A percentile compares a stretch with the other conserved stretches of the same genome.
phyloP scores from a whole-genome alignment of 2,797 vertebrate species.

The Smutsia temminckii region DNA sequence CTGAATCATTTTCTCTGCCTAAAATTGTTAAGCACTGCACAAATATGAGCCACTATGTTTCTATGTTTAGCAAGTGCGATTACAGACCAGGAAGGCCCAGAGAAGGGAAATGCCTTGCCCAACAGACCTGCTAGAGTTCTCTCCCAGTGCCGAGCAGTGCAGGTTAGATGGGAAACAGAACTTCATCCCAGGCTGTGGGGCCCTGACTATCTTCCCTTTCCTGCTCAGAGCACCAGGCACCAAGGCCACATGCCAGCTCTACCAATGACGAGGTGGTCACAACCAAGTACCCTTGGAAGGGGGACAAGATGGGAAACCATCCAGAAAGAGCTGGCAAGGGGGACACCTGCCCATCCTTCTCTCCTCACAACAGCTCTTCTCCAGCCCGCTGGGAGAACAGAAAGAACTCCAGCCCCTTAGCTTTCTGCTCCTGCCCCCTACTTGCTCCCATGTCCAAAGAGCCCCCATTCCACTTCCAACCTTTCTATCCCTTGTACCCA shows the following conservation, averaged over 20 bases:
- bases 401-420: conserved; percentile 8
- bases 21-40: neutral
- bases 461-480: conserved; percentile 81
- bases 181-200: too few species aligned
- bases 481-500: conserved; percentile 79
- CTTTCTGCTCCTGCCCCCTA: conserved; percentile 39
- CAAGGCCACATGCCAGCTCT: neutral
- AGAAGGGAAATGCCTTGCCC: neutral
- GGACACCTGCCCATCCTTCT: neutral
- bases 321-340: neutral
- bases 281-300: conserved; percentile 61
- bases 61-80: neutral
- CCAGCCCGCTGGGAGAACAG: neutral
- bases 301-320: conserved; percentile 78
- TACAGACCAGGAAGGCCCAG: neutral
- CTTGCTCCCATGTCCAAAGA: conserved; percentile 64
- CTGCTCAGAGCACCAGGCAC: conserved; percentile 3
- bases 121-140: neutral
- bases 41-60: neutral
- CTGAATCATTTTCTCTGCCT: neutral
- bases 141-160: neutral
- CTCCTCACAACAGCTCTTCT: neutral
- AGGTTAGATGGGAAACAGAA: neutral
- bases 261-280: neutral
- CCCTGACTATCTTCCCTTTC: neutral